These are phyloP conservation scores for Stegophylla sp. DNA, from an alignment of 2,888 invertebrate species.

Conservation along the genomic window DNA sequence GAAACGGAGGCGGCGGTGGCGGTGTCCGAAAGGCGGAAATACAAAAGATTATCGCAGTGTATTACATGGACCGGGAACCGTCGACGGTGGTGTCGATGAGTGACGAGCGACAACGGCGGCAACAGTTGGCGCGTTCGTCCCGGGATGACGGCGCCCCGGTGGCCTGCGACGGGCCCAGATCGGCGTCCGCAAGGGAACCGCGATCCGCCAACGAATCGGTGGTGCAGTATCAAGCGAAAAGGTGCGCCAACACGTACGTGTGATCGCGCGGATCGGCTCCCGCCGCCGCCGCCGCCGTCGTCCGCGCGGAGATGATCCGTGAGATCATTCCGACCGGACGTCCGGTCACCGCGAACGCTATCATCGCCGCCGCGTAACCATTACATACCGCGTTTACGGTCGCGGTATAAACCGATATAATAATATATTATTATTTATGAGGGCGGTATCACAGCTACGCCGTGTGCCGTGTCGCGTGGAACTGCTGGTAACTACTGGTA, in stretches of 20 bases:
- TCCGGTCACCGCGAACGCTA: background rate
- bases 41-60: conserved; percentile 22
- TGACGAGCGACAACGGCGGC: background rate
- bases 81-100: background rate
- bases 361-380: background rate
- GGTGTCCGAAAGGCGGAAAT: background rate
- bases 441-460: background rate
- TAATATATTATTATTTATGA: background rate
- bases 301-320: too few relatives aligned
- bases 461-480: too few relatives aligned
- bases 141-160: too few relatives aligned
- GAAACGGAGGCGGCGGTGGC: too few relatives aligned
- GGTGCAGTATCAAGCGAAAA: conserved; percentile 25
- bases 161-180: background rate
- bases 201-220: background rate
- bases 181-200: conserved; percentile 7
- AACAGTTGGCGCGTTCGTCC: too few relatives aligned
- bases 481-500: too few relatives aligned
- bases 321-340: too few relatives aligned
- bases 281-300: too few relatives aligned
- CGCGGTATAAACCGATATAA: too few relatives aligned
- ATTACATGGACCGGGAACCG: conserved; percentile 1
- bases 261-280: background rate
- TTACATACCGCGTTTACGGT: background rate
- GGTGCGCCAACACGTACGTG: conserved; percentile 33